Conservation (phyloP, 2,113 vertebrate species). For the Tachycineta bicolor region DNA sequence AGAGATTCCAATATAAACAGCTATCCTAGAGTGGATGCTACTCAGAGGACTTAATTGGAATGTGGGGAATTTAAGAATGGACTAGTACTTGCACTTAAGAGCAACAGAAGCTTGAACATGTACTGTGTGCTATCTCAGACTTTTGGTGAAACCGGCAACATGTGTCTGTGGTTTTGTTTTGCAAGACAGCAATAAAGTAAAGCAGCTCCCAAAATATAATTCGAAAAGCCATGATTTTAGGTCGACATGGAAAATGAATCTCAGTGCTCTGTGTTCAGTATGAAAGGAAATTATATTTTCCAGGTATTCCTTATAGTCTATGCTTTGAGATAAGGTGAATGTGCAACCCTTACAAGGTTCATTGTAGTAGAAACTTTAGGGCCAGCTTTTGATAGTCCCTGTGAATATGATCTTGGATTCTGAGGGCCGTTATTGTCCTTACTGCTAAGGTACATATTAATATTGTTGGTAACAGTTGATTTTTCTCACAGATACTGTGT, state of each 20-base stretch:
- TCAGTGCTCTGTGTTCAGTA: neutral
- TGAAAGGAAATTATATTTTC: neutral
- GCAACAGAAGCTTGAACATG: neutral
- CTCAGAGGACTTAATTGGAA: neutral
- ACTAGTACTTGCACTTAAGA: neutral
- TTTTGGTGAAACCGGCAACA: neutral
- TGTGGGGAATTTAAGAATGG: neutral
- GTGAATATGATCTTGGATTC: neutral
- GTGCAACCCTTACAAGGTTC: neutral
- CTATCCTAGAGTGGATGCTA: neutral
- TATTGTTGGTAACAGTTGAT: neutral
- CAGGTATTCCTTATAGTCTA: neutral
- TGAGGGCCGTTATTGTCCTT: neutral
- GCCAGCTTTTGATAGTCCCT: neutral
- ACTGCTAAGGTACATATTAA: neutral
- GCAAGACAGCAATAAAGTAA: neutral
- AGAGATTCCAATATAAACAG: neutral
- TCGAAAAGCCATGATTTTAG: neutral
- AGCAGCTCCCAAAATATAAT: neutral
- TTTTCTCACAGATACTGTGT: neutral
- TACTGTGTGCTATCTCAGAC: neutral
- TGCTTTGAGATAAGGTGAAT: fast-evolving
- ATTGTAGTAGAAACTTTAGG: neutral
- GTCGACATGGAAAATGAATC: neutral
- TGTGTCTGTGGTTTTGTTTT: neutral